Percentiles rank a stretch among this genome's conserved stretches.
These are phyloP conservation scores for Scaptomyza pallida DNA, from an alignment of 1,140 invertebrate genomes.

Conservation along the genomic window DNA sequence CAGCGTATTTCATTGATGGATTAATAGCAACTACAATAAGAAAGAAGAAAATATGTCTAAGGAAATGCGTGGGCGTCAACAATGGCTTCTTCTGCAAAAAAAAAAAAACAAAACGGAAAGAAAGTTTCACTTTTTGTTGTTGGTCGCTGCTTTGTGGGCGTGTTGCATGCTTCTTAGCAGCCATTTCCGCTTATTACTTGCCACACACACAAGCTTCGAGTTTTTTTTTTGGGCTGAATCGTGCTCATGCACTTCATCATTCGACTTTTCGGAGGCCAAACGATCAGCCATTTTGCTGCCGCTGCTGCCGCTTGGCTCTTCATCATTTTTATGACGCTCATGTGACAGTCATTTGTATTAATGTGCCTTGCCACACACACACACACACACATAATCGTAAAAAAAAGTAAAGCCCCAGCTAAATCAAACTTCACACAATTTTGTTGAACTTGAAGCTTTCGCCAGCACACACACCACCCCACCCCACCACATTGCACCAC, in stretches of 20 bases:
- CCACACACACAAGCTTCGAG: conserved; percentile 22
- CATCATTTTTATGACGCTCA: conserved; percentile 76
- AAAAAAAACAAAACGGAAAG: neutral
- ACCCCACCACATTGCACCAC: conserved; percentile 13
- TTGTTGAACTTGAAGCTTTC: conserved; percentile 52
- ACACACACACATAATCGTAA: conserved; percentile 44
- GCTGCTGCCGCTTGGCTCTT: conserved; percentile 44
- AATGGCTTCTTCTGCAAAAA: conserved; percentile 14
- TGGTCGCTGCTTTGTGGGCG: conserved; percentile 9
- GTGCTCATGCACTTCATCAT: conserved; percentile 54
- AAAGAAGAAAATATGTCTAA: conserved; percentile 46
- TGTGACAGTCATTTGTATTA: conserved; percentile 76
- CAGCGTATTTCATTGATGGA: conserved; percentile 51
- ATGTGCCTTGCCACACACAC: conserved; percentile 57
- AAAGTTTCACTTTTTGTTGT: conserved; percentile 30
- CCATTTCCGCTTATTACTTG: conserved; percentile 52
- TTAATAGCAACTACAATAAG: conserved; percentile 55
- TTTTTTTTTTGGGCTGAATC: conserved; percentile 22
- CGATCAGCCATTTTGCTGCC: conserved; percentile 64
- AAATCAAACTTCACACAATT: conserved; percentile 66
- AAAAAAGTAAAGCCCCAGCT: conserved; percentile 51
- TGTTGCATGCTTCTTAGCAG: conserved; percentile 39
- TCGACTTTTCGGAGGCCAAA: conserved; percentile 26
- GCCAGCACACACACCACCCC: conserved; percentile 16
- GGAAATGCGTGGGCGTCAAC: conserved; percentile 44